phyloP scores from a whole-genome alignment of 2,797 vertebrate genomes.

The Epinephelus malabaricus region DNA sequence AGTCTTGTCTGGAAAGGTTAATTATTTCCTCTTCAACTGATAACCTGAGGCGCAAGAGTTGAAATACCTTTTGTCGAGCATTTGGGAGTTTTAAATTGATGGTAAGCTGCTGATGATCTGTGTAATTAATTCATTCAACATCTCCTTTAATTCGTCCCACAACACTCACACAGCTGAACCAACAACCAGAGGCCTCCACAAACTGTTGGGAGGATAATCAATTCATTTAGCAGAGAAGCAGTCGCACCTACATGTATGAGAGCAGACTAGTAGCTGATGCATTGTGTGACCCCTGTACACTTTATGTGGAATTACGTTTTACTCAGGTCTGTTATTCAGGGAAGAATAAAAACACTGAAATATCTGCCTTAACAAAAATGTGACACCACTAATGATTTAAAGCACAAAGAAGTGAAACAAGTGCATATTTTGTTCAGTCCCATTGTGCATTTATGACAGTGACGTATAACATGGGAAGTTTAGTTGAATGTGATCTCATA shows the following conservation, averaged over 20 bases:
- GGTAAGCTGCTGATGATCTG: slow-evolving; percentile 35
- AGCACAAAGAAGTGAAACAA: slow-evolving; percentile 25
- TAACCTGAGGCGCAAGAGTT: slow-evolving; percentile 26
- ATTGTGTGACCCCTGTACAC: background rate
- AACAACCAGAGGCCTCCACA: slow-evolving; percentile 43
- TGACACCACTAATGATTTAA: slow-evolving; percentile 20
- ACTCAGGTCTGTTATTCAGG: background rate
- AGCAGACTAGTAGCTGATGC: slow-evolving; percentile 16
- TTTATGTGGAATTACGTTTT: slow-evolving; percentile 7
- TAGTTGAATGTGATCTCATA: slow-evolving; percentile 41
- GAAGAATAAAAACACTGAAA: slow-evolving; percentile 11
- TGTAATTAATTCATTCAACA: slow-evolving; percentile 39
- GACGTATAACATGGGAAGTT: slow-evolving; percentile 36
- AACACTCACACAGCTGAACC: slow-evolving; percentile 59
- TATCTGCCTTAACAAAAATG: slow-evolving; percentile 15
- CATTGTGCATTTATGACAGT: slow-evolving; percentile 42
- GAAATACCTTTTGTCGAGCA: slow-evolving; percentile 21
- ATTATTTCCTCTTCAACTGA: slow-evolving; percentile 34
- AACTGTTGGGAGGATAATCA: slow-evolving; percentile 37
- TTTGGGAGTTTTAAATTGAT: slow-evolving; percentile 37
- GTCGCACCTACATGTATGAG: slow-evolving; percentile 19
- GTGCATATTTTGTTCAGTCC: slow-evolving; percentile 9
- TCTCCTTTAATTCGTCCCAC: slow-evolving; percentile 33
- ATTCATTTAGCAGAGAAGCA: slow-evolving; percentile 36
- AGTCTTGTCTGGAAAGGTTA: slow-evolving; percentile 14